Conservation (phyloP, 1,140 invertebrate genomes). For the Sycophaga agraensis region DNA sequence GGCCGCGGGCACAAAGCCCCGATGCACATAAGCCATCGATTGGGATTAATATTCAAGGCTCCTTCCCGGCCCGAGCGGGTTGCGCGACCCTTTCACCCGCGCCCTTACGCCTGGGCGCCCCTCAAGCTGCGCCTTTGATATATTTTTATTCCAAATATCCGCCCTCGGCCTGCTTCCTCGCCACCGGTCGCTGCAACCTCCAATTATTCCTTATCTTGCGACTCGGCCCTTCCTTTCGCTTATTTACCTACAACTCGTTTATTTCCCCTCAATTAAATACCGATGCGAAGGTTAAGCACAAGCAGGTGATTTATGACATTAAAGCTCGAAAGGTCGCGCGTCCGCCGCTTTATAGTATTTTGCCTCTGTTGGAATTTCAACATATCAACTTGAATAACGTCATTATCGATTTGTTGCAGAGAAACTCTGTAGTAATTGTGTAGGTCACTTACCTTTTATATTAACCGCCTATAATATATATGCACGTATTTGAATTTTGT, state of each 20-base stretch:
- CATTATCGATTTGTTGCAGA: constrained; percentile 11
- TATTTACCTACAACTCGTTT: no score
- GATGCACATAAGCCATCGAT: constrained; percentile 16
- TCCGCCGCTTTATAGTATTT: no score
- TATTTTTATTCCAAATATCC: background rate
- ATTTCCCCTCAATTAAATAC: no score
- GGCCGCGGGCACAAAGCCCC: background rate
- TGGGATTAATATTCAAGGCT: constrained; percentile 23
- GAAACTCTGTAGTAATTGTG: background rate
- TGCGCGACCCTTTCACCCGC: background rate
- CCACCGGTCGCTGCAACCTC: no score
- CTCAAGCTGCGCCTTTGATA: no score
- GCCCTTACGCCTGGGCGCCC: no score
- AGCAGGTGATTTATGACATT: no score
- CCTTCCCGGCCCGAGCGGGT: background rate
- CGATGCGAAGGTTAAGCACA: no score
- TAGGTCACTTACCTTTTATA: constrained; percentile 15
- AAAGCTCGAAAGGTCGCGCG: no score
- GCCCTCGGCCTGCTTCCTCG: background rate
- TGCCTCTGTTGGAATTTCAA: background rate
- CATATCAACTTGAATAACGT: constrained; percentile 19
- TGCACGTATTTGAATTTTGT: background rate
- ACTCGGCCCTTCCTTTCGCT: no score
- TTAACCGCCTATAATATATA: background rate
- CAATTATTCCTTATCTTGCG: no score